A percentile compares a stretch with the other conserved stretches of the same genome.
These are phyloP conservation scores for Cepaea hortensis DNA, from an alignment of 2,888 invertebrate species.

Conservation along the genomic window DNA sequence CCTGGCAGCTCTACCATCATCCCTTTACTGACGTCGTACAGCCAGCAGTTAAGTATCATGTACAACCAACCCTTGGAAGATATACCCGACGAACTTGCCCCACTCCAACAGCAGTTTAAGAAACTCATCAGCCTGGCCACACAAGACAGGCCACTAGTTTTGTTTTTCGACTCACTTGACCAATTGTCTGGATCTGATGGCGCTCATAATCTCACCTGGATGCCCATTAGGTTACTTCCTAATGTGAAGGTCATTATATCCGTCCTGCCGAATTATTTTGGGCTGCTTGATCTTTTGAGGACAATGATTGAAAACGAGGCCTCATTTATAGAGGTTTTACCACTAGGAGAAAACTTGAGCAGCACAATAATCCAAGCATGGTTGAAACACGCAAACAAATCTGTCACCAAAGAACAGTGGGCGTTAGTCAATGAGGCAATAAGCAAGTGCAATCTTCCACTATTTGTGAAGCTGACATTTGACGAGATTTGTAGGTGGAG, in stretches of 20 bases:
- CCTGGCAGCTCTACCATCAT: slow-evolving; percentile 96
- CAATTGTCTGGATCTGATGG: slow-evolving; percentile 95
- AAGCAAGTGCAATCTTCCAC: slow-evolving; percentile 92
- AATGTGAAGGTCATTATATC: slow-evolving; percentile 94
- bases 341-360: slow-evolving; percentile 92
- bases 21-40: slow-evolving; percentile 94
- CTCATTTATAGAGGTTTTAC: slow-evolving; percentile 68
- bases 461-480: slow-evolving; percentile 97
- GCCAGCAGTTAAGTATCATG: slow-evolving; percentile 88
- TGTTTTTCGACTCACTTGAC: slow-evolving; percentile 97
- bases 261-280: slow-evolving; percentile 69
- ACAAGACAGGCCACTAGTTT: slow-evolving; percentile 84
- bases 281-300: slow-evolving; percentile 66
- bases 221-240: slow-evolving; percentile 91
- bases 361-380: slow-evolving; percentile 92
- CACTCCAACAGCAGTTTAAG: slow-evolving; percentile 96
- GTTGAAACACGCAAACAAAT: slow-evolving; percentile 81
- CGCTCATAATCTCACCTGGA: slow-evolving; percentile 96
- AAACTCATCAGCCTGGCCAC: slow-evolving; percentile 82
- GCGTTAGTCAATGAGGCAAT: slow-evolving; percentile 94
- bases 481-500: slow-evolving; percentile 98
- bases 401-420: slow-evolving; percentile 93
- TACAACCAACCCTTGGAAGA: slow-evolving; percentile 80
- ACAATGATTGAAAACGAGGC: slow-evolving; percentile 65
- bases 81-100: slow-evolving; percentile 96